These are phyloP conservation scores for Gymnobelideus leadbeateri DNA, from an alignment of 2,113 vertebrate genomes.

Conservation along the genomic window DNA sequence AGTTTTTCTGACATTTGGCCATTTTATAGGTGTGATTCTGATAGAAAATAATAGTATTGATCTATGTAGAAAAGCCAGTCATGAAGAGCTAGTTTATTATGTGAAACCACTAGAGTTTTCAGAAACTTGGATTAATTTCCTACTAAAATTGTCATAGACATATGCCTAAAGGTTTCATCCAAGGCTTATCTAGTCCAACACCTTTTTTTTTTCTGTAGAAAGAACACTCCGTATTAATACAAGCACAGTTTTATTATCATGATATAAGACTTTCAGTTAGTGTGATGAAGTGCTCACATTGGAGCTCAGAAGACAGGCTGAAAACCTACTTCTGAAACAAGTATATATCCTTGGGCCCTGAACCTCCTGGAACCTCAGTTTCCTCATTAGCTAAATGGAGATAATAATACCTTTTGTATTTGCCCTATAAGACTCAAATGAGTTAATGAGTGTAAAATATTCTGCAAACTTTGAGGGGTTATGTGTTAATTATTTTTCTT, in stretches of 20 bases:
- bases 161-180: background rate
- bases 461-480: background rate
- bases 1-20: background rate
- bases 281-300: background rate
- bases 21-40: background rate
- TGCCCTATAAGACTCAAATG: background rate
- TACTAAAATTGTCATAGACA: background rate
- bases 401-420: background rate
- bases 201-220: too few species aligned
- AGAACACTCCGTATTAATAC: background rate
- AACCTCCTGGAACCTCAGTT: background rate
- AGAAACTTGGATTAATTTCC: background rate
- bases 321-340: background rate
- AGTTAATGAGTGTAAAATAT: background rate
- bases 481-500: background rate
- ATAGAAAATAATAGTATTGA: background rate
- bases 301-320: background rate
- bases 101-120: background rate
- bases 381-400: background rate
- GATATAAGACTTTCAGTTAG: background rate
- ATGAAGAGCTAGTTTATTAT: background rate
- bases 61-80: background rate
- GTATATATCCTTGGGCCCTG: background rate
- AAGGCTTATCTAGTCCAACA: background rate
- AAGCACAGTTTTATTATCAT: background rate